Evolutionary conservation across 2,113 vertebrate genomes (phyloP), one percentile per base, ranked within the genome.

Genomic region (Gobiocypris rarus): DNA sequence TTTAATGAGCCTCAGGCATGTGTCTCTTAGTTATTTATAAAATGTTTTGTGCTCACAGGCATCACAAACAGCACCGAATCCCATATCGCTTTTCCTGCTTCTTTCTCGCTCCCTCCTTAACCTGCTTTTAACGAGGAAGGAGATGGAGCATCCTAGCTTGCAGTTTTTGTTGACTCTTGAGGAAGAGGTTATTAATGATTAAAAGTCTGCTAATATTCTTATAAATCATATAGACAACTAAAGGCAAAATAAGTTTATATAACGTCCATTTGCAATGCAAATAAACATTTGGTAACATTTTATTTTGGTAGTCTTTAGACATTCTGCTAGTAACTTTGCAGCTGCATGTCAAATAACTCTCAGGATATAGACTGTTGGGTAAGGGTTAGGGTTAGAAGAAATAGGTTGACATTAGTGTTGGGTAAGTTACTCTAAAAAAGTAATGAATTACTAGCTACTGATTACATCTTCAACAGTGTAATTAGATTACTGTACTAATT

Each of bases 21-120:
- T 87, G 91, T 90, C 90, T 89, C 90, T 89, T 75, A 86, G 92
- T 93, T 94, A 93, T 93, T 94, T 92, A 93, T 93, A 93, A 91
- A 90, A 90, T 90, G 90, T 91, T 93, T 92, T 93, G 91, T 92
- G 90, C 90, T 91, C 90, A 91, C 88, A 87, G 91, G 90, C 92
- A 92, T 87, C 69, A 86, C 88, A 87, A 88, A 41, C 86, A 78
- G 79, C 82, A n/a, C 48, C 0, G 63, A 31, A 78, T 83, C 86
- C 86, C 83, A 74, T 89, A 91, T 92, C 91, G 59, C 67, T 82
- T 93, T 92, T 89, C 89, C 63, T 82, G 9, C 67, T 76, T 56
- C 19, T 58, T 65, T 56, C 75, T 41, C 69, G 22, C 70, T 75
- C 85, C 15, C 89, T 83, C 88, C 31, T 50, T 41, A 61, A 34